A percentile compares a stretch with the other conserved stretches of the same genome.
Conservation (phyloP, 1,140 invertebrate species). For the Cotesia vestalis region DNA sequence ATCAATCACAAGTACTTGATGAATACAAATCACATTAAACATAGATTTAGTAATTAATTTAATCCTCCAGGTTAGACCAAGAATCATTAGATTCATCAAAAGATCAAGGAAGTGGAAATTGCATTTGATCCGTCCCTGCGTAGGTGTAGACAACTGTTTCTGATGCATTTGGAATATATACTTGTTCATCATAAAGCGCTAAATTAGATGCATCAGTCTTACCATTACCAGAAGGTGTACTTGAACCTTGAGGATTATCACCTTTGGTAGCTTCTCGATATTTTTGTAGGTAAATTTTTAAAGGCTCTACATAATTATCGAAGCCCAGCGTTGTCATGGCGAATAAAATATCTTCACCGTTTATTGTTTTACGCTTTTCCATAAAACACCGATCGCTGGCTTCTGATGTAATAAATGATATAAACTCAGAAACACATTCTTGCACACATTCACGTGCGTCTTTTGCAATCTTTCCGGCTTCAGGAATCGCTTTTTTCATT, state of each 20-base stretch:
- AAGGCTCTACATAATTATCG: conserved; percentile 97
- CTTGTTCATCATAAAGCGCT: conserved; percentile 61
- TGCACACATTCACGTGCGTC: conserved; percentile 99
- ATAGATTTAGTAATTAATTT: not conserved
- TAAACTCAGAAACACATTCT: conserved; percentile 99
- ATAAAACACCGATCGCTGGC: conserved; percentile 95
- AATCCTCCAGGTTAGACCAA: not conserved
- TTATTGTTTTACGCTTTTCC: conserved; percentile 99
- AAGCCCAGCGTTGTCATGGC: conserved; percentile 97
- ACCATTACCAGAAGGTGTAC: conserved; percentile 50
- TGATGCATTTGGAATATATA: conserved; percentile 60
- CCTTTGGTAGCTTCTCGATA: conserved; percentile 84
- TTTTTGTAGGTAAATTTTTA: conserved; percentile 96
- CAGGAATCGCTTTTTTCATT: conserved; percentile 98
- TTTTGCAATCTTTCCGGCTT: conserved; percentile 98
- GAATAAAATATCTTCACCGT: conserved; percentile 97
- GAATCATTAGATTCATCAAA: conserved; percentile 22
- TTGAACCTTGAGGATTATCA: conserved; percentile 55
- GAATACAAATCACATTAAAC: too few relatives aligned
- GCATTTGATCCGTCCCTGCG: conserved; percentile 61
- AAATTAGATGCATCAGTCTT: conserved; percentile 51
- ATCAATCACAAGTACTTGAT: too few relatives aligned
- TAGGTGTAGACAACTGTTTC: conserved; percentile 65
- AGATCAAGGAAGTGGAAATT: conserved; percentile 62
- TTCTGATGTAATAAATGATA: conserved; percentile 99